Base-by-base conservation (phyloP, 2,888 invertebrate species). In the Scaptomyza parva region DNA sequence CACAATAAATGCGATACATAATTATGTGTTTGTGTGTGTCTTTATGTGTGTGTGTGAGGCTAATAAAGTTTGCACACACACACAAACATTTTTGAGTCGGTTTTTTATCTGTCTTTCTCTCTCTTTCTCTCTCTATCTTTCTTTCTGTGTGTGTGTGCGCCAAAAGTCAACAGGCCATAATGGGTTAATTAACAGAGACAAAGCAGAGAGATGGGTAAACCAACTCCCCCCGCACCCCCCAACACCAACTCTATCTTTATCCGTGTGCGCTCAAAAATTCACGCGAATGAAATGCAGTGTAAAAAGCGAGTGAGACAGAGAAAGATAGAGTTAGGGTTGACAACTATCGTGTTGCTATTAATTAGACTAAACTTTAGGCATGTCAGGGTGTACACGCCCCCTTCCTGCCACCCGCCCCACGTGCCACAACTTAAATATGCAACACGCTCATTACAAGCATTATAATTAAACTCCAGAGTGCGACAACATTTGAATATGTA, bases 391-490 rank as follows among this genome's bases (percentile, higher is more conserved):
- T 41, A 17, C 24, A 9, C n/a, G 22, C 8, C 17, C 8, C 17
- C 6, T 11, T 2, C 14, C 17, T 11, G 5, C 44, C 11, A 6
- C 1, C 14, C 14, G 9, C 1, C 30, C 14, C 12, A 12, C 28
- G 12, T 9, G 35, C 22, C 50, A 41, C 50, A 41, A 30, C 64
- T 80, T 60, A 70, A 78, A 77, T 78, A 78, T 77, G 75, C 78
- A 81, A 69, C 78, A 81, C 70, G 74, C 76, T 78, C 76, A 78
- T 79, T 79, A 83, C 85, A 82, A 82, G 78, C 72, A 76, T 59
- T 67, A 77, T 84, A 84, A 82, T 85, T 77, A 82, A 78, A 72
- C 83, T 79, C 72, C 60, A 68, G 85, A 85, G 76, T 72, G 70
- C 69, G 54, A 65, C 68, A 59, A 65, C 69, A 78, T 82, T 78